Evolutionary conservation across 2,113 vertebrate species (phyloP).

Genomic region (Pao palembangensis): DNA sequence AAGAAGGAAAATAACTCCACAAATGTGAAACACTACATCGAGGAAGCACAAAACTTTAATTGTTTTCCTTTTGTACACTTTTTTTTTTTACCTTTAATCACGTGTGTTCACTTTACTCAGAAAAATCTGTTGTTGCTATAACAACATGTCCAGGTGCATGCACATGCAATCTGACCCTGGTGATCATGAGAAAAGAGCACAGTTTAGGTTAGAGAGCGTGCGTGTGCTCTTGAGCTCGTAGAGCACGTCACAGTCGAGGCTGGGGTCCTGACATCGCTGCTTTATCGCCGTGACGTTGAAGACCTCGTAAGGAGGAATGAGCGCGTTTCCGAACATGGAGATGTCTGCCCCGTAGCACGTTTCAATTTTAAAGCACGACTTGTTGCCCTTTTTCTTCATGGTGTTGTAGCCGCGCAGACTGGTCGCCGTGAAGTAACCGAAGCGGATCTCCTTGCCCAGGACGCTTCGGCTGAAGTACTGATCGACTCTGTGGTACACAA

Average conservation of each 20-base stretch:
- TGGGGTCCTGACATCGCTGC: slow-evolving; percentile 24
- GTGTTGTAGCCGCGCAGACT: too few species aligned
- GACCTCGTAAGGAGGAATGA: slow-evolving; percentile 50
- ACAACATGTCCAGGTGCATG: neutral
- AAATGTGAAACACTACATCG: too few species aligned
- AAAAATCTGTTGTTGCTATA: neutral
- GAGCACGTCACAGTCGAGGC: slow-evolving; percentile 30
- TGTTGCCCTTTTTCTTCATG: neutral
- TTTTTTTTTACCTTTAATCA: too few species aligned
- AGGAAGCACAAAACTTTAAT: too few species aligned
- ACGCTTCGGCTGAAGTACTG: slow-evolving; percentile 27
- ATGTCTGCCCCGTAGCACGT: slow-evolving; percentile 42
- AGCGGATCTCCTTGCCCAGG: slow-evolving; percentile 14
- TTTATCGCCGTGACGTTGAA: slow-evolving; percentile 31
- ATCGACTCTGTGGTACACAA: slow-evolving; percentile 12
- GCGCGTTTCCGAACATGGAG: slow-evolving; percentile 24
- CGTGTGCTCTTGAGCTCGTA: neutral
- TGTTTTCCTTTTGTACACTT: too few species aligned
- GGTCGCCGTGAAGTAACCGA: neutral
- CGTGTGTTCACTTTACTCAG: too few species aligned
- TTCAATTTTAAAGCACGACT: slow-evolving; percentile 33
- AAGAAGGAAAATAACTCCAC: too few species aligned
- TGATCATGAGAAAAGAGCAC: neutral
- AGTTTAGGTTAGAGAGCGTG: neutral
- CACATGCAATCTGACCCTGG: neutral